phyloP scores from a whole-genome alignment of 2,797 vertebrate species.

The Centropyge bicolor region DNA sequence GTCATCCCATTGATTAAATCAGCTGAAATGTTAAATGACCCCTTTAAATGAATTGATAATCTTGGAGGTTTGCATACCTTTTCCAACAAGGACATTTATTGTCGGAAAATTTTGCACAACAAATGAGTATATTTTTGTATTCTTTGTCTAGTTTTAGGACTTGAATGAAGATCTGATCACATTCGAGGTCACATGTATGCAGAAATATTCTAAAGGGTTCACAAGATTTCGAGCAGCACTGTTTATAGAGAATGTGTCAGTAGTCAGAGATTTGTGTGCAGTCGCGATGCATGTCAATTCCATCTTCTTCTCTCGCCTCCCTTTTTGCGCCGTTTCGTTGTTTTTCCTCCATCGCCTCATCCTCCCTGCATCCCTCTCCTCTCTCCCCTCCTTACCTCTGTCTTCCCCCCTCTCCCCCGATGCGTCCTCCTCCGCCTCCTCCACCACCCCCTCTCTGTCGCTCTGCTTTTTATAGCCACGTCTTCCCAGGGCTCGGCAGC shows the following conservation, averaged over 20 bases:
- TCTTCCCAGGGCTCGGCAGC: slow-evolving; percentile 82
- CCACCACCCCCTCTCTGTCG: slow-evolving; percentile 75
- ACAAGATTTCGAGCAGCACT: no score
- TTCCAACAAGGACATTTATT: no score
- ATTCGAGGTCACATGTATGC: no score
- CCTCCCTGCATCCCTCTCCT: slow-evolving; percentile 40
- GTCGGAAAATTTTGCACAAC: no score
- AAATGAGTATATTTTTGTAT: no score
- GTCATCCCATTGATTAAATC: no score
- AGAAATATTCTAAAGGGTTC: no score
- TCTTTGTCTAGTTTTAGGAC: no score
- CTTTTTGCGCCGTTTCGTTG: slow-evolving; percentile 48
- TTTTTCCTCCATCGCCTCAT: slow-evolving; percentile 58
- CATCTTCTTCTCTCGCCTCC: slow-evolving; percentile 27
- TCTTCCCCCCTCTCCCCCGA: slow-evolving; percentile 45
- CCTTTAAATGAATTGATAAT: no score
- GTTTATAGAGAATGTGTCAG: not conserved
- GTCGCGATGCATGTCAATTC: slow-evolving; percentile 45
- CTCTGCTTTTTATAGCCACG: slow-evolving; percentile 87
- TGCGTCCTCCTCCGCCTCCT: slow-evolving; percentile 42
- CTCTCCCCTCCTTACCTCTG: slow-evolving; percentile 57
- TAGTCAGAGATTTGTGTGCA: slow-evolving; percentile 23
- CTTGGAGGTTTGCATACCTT: no score
- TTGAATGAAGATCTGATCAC: no score
- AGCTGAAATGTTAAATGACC: no score